phyloP scores from a whole-genome alignment of 1,140 invertebrate species.

The Pinna nobilis region DNA sequence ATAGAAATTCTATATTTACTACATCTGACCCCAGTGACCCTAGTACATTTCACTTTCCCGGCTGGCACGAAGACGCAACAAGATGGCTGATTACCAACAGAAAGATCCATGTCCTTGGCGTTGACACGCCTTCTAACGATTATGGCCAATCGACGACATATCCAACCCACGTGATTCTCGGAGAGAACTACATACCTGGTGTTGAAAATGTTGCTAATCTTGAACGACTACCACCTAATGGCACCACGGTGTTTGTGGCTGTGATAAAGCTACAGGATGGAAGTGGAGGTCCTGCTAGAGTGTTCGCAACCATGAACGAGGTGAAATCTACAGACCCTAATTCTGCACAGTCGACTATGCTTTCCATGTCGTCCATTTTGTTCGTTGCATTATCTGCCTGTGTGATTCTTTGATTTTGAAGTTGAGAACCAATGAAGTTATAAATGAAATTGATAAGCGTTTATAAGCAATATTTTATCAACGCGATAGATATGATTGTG shows the following conservation, averaged over 20 bases:
- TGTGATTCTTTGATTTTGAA: no score
- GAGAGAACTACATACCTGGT: slow-evolving; percentile 42
- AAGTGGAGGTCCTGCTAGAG: slow-evolving; percentile 54
- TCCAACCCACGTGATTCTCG: slow-evolving; percentile 51
- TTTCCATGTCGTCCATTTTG: no score
- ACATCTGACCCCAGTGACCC: slow-evolving; percentile 28
- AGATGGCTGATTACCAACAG: slow-evolving; percentile 56
- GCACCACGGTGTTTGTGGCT: slow-evolving; percentile 48
- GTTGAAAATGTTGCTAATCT: slow-evolving; percentile 54
- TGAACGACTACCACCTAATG: slow-evolving; percentile 46
- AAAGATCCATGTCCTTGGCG: slow-evolving; percentile 45
- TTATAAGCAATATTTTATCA: no score
- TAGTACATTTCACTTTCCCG: slow-evolving; percentile 57
- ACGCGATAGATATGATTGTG: no score
- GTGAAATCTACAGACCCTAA: no score
- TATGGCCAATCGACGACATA: slow-evolving; percentile 56
- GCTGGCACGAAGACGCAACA: slow-evolving; percentile 50
- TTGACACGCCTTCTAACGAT: slow-evolving; percentile 57
- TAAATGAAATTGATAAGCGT: no score
- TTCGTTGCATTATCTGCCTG: no score
- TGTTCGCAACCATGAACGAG: no score
- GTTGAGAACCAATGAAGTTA: no score
- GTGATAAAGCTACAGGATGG: slow-evolving; percentile 52
- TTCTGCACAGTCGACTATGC: no score
- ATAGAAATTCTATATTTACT: slow-evolving; percentile 50